phyloP scores from a whole-genome alignment of 2,113 vertebrate species.

The Myotis yumanensis region DNA sequence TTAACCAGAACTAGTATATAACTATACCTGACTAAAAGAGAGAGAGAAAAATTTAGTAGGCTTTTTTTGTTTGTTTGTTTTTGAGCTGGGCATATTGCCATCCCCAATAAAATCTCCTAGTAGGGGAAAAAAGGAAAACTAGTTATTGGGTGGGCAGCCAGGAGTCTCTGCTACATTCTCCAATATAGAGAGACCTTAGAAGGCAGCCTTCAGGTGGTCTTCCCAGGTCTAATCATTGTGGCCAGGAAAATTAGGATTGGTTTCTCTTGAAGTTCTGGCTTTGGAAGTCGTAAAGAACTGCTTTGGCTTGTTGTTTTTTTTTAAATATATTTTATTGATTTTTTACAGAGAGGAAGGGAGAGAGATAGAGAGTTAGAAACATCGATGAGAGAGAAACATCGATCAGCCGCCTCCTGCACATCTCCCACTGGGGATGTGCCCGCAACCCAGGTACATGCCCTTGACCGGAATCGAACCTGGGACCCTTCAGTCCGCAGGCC shows the following conservation, averaged over 20 bases:
- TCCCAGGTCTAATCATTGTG: background rate
- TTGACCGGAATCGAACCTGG: no score
- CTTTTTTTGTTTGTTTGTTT: background rate
- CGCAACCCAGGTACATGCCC: no score
- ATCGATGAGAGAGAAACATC: no score
- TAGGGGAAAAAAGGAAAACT: background rate
- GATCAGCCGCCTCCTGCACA: no score
- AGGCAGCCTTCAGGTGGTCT: background rate
- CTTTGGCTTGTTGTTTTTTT: background rate
- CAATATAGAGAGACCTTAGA: background rate
- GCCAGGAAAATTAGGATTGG: background rate
- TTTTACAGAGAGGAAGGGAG: no score
- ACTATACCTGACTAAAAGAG: background rate
- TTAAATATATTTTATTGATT: no score
- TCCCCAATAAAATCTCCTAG: background rate
- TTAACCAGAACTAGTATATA: conserved; percentile 9
- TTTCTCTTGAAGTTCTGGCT: background rate
- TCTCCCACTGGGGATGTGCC: no score
- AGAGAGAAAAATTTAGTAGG: background rate
- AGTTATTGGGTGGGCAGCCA: background rate
- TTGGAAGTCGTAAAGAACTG: conserved; percentile 4
- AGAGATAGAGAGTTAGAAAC: no score
- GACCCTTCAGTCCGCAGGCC: no score
- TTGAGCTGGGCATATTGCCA: background rate
- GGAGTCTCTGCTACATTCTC: background rate